phyloP scores from a whole-genome alignment of 2,797 vertebrate genomes.

The Erithacus rubecula region DNA sequence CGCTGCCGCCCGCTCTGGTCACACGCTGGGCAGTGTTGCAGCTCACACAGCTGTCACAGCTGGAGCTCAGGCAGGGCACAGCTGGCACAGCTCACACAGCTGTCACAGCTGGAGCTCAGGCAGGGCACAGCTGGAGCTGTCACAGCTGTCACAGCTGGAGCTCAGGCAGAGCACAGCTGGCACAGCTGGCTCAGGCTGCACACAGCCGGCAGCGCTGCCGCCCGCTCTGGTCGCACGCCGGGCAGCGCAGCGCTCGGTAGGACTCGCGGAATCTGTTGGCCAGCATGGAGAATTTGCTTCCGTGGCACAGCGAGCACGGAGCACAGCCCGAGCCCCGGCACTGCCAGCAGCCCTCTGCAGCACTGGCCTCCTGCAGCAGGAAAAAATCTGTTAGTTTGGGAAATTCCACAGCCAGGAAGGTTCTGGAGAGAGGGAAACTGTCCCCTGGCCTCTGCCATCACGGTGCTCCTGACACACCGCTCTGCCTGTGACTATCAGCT shows the following conservation, averaged over 20 bases:
- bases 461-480: background rate
- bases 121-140: too few relatives aligned
- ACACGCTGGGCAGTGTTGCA: too few relatives aligned
- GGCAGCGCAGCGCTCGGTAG: slow-evolving; percentile 90
- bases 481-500: background rate
- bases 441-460: background rate
- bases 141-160: too few relatives aligned
- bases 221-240: slow-evolving; percentile 90
- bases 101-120: too few relatives aligned
- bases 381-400: background rate
- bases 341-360: slow-evolving; percentile 76
- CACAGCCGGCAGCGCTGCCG: slow-evolving; percentile 89
- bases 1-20: too few relatives aligned
- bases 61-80: too few relatives aligned
- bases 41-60: too few relatives aligned
- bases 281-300: slow-evolving; percentile 98
- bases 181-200: slow-evolving; percentile 68
- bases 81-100: too few relatives aligned
- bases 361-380: slow-evolving; percentile 51
- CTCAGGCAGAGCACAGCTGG: too few relatives aligned
- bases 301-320: slow-evolving; percentile 94
- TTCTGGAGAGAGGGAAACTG: background rate
- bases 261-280: slow-evolving; percentile 97
- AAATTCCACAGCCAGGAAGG: background rate
- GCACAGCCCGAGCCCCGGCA: slow-evolving; percentile 89